Evolutionary conservation across 37 sponge, comb jelly and placozoan species (phyloP).

Genomic region (Haliclona indistincta): DNA sequence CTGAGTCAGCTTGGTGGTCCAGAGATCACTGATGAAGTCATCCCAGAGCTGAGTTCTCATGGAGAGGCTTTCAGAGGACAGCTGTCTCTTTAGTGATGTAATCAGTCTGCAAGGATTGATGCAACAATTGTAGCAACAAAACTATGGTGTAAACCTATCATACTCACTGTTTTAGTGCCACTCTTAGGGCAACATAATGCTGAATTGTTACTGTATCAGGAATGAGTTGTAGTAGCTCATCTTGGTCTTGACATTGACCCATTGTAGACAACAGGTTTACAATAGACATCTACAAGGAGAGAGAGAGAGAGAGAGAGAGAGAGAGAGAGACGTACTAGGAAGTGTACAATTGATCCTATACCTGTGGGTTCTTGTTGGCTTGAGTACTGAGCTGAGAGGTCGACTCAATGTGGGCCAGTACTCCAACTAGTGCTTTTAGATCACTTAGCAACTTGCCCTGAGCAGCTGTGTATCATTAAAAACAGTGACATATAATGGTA

Average conservation of each 20-base stretch:
- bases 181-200: constrained; percentile 49
- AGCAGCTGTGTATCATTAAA: too few relatives aligned
- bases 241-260: constrained; percentile 10
- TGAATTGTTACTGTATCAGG: constrained; percentile 35
- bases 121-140: neutral
- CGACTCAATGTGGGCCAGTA: constrained; percentile 35
- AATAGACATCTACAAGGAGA: constrained; percentile 24
- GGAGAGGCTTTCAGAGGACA: constrained; percentile 10
- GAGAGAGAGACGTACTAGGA: neutral
- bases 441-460: constrained; percentile 23
- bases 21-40: constrained; percentile 42
- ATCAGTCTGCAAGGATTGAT: neutral
- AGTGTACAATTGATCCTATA: neutral
- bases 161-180: constrained; percentile 46
- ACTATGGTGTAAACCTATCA: neutral
- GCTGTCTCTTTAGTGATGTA: neutral
- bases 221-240: constrained; percentile 16
- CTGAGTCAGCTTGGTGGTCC: constrained; percentile 29
- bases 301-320: neutral
- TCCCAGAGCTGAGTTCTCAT: constrained; percentile 17
- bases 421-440: constrained; percentile 20
- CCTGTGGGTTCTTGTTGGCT: constrained; percentile 30
- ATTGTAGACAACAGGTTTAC: constrained; percentile 18
- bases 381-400: constrained; percentile 18
- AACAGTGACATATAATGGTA: too few relatives aligned